phyloP scores from a whole-genome alignment of 2,113 vertebrate genomes.

The Syrmaticus mikado region DNA sequence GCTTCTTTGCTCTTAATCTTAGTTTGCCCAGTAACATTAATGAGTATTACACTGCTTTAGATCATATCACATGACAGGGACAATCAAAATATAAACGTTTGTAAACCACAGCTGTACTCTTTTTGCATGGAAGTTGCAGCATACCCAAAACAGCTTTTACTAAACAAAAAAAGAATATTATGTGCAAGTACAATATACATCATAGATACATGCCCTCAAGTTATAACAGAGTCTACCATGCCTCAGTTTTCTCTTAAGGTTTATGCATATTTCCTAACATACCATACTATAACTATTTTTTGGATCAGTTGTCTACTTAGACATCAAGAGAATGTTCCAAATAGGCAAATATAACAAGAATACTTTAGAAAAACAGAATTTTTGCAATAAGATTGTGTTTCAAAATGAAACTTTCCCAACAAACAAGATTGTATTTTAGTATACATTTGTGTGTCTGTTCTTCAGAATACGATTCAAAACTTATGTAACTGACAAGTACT shows the following conservation, averaged over 20 bases:
- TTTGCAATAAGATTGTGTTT: background rate
- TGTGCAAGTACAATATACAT: background rate
- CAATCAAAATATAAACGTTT: background rate
- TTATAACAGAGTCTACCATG: background rate
- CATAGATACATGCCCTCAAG: background rate
- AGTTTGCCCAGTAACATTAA: background rate
- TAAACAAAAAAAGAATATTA: background rate
- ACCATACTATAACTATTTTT: background rate
- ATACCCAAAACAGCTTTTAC: background rate
- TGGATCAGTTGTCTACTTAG: background rate
- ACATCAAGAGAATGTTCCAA: constrained; percentile 10
- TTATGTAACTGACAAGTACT: background rate
- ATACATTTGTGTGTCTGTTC: background rate
- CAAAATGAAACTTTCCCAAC: background rate
- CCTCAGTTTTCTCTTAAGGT: background rate
- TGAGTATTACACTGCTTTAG: background rate
- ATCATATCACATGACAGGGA: background rate
- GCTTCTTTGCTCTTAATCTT: background rate
- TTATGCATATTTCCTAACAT: background rate
- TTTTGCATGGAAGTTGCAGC: constrained; percentile 18
- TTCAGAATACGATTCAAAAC: background rate
- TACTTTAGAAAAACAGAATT: background rate
- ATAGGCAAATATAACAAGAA: background rate
- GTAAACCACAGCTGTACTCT: background rate
- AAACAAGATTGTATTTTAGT: background rate